Base-by-base conservation (phyloP, 2,113 vertebrate genomes). In the Pygoscelis adeliae region DNA sequence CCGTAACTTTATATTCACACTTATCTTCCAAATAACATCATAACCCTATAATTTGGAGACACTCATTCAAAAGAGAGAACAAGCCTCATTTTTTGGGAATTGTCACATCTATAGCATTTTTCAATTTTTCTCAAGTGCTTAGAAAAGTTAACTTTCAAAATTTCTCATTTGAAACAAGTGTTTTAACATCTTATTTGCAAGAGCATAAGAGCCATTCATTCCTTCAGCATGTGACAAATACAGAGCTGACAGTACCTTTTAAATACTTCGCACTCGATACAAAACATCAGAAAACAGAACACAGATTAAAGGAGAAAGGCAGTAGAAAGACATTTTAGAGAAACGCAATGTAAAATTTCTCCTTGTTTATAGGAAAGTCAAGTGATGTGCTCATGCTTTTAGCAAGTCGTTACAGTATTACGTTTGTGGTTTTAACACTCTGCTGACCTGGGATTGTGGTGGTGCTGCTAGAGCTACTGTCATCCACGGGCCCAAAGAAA, bases 401-500 rank as follows among this genome's bases (percentile, higher is more conserved):
- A 98, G 97, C 95, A 98, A 98, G 87, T 91, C 2, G 32, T 97
- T 97, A 91, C 79, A 83, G 42, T 91, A 97, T 94, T 94, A 98
- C 90, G 97, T 96, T 93, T 96, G 98, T 98, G 97, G 98, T 97
- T 98, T 97, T 85, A 97, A 98, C 97, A 98, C 97, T 98, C 98
- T 96, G 98, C 99, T 99, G 99, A 99, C 99, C 99, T 99, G 99
- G 99, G 98, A 99, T 99, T 98, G 99, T 99, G 97, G 99, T 98
- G 77, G 98, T 98, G 98, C 98, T 98, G 98, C 98, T 98, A 98
- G 99, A 99, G 98, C 99, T 99, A 98, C 98, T 99, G 98, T 99
- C 99, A 98, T 99, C 99, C 99, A 99, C 99, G 89, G 99, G 99
- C 98, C 99, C 99, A 99, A 99, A 99, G 99, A 99, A 99, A 98